These are phyloP conservation scores for Phrynosoma blainvillii DNA, from an alignment of 2,113 vertebrate genomes.

Conservation along the genomic window DNA sequence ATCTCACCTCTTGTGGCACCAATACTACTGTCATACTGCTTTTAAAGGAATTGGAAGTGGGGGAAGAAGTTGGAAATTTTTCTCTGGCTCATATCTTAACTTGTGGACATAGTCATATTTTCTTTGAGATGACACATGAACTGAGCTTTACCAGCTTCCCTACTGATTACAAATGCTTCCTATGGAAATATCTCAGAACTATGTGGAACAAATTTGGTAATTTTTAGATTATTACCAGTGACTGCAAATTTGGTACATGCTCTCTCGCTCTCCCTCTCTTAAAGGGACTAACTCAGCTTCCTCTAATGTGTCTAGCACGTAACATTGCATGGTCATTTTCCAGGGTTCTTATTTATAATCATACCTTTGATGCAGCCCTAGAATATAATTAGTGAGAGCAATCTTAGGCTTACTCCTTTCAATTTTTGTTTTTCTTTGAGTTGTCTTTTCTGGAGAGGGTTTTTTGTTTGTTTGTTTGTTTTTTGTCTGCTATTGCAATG, in stretches of 20 bases:
- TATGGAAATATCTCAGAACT: not conserved
- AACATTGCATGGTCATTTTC: not conserved
- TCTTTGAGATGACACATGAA: not conserved
- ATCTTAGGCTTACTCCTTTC: not conserved
- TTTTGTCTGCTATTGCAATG: not conserved
- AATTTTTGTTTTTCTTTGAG: conserved; percentile 23
- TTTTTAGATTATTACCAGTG: not conserved
- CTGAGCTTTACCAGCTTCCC: not conserved
- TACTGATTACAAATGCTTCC: not conserved
- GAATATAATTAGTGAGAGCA: conserved; percentile 41
- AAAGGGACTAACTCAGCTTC: not conserved
- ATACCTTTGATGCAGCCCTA: conserved; percentile 26
- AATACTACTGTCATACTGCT: not conserved
- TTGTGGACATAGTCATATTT: not conserved
- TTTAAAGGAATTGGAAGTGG: not conserved
- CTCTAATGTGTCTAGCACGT: not conserved
- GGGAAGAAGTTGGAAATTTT: not conserved
- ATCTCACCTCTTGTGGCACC: not conserved
- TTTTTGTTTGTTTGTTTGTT: not conserved
- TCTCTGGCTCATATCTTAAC: not conserved
- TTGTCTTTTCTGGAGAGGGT: conserved; percentile 29
- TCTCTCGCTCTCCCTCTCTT: not conserved
- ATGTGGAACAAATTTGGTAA: not conserved
- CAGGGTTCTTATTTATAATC: not conserved
- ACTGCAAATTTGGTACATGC: not conserved